These are phyloP conservation scores for Tholera decimalis DNA, from an alignment of 2,888 invertebrate genomes.

Conservation along the genomic window DNA sequence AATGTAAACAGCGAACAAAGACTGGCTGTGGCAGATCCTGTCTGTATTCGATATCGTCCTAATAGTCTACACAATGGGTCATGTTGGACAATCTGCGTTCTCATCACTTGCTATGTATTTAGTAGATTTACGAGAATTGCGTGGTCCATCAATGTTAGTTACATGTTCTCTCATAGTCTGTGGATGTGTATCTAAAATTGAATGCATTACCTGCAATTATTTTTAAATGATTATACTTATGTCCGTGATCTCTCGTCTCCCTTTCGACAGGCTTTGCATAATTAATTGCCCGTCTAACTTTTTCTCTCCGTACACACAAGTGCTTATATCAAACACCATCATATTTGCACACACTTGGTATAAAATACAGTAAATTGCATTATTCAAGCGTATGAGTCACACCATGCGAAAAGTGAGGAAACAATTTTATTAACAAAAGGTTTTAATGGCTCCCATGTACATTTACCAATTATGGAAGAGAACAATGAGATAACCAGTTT, in stretches of 20 bases:
- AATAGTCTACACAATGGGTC: conserved; percentile 46
- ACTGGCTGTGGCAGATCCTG: conserved; percentile 17
- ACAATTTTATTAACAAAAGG: conserved; percentile 28
- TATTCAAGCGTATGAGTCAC: conserved; percentile 31
- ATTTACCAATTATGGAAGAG: conserved; percentile 24
- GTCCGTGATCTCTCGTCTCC: neutral
- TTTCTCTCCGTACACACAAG: neutral
- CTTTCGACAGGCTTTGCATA: neutral
- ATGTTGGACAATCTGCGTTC: conserved; percentile 34
- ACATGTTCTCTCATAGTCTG: conserved; percentile 8
- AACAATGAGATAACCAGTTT: conserved; percentile 35
- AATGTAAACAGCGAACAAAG: conserved; percentile 45
- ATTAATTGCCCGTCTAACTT: neutral
- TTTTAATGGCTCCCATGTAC: conserved; percentile 33
- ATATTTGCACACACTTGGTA: neutral
- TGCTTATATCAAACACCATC: neutral
- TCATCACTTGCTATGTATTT: conserved; percentile 47
- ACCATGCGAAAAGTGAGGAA: conserved; percentile 29
- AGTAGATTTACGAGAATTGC: conserved; percentile 21
- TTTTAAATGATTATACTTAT: no score
- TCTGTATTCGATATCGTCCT: conserved; percentile 33
- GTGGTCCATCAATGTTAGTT: conserved; percentile 28
- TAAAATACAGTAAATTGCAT: conserved; percentile 16
- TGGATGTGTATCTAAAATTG: conserved; percentile 18
- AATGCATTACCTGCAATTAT: conserved; percentile 3